phyloP scores from a whole-genome alignment of 2,113 vertebrate genomes.

The Paralichthys olivaceus region DNA sequence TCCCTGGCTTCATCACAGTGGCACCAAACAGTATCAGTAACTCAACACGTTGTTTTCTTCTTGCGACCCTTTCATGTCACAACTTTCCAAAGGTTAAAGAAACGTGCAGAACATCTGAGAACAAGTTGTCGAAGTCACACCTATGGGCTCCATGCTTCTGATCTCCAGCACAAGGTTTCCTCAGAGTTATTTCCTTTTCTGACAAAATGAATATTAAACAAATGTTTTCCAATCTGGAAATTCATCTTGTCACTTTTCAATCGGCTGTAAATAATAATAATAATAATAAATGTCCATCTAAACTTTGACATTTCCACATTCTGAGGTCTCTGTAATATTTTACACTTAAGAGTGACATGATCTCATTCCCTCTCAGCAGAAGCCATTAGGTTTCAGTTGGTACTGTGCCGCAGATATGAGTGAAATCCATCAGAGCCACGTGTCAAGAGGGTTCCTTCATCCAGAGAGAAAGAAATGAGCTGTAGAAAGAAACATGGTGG shows the following conservation, averaged over 20 bases:
- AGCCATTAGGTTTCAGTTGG: conserved; percentile 14
- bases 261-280: background rate
- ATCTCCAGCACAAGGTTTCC: too few relatives aligned
- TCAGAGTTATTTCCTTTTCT: too few relatives aligned
- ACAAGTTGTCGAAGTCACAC: background rate
- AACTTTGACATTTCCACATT: conserved; percentile 24
- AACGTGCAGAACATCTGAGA: conserved; percentile 29
- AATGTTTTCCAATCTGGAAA: too few relatives aligned
- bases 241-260: too few relatives aligned
- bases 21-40: background rate
- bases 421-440: conserved; percentile 27
- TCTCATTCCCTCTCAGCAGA: conserved; percentile 9
- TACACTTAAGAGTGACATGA: conserved; percentile 10
- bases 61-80: background rate
- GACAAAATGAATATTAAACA: too few relatives aligned
- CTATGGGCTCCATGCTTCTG: too few relatives aligned
- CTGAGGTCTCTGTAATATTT: conserved; percentile 12
- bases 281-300: background rate
- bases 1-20: background rate
- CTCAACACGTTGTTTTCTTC: background rate
- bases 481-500: background rate
- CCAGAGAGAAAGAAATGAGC: background rate
- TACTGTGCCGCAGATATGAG: conserved; percentile 15
- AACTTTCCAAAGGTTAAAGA: conserved; percentile 13
- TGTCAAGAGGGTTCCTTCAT: background rate